Base-by-base conservation (phyloP, 2,113 vertebrate genomes). In the Amblyopsis rosae region DNA sequence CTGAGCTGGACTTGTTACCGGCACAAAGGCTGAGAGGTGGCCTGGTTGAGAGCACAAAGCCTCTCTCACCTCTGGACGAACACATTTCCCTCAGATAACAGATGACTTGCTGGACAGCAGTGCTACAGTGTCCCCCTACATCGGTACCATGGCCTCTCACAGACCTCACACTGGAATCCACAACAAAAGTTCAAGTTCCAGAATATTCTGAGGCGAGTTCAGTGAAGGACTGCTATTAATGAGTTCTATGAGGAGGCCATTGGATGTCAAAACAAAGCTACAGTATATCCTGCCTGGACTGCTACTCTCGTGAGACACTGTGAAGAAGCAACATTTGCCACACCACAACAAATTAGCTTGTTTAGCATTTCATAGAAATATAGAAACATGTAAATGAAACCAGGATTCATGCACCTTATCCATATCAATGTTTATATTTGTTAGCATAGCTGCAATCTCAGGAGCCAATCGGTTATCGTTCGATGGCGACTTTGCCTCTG, bases 1-100 rank as follows among this genome's bases (percentile, higher is more conserved):
- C 94, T 96, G 92, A 94, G 93, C 92, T 90, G 91, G 94, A 95
- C 95, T 96, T 98, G 97, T 97, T 98, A 98, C 95, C 93, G 92
- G 95, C 95, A 98, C 95, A 98, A 98, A 94, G 90, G 88, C 83
- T 82, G 92, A 94, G 95, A 96, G 94, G 94, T 95, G 94, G 95
- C 91, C 92, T 86, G 90, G 92, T 95, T 95, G 93, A 95, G 87
- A 93, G 94, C 92, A 95, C 94, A 96, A 93, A 95, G 95, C 93
- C 85, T 89, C 94, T 94, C 94, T 96, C 94, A 95, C 94, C 93
- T 94, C 92, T 90, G 93, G 95, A 94, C 95, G 87, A 93, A 95
- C 91, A 92, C 90, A 68, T 95, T 97, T 95, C 92, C 90, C 91
- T 90, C 93, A 91, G 95, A 95, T 96, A 97, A 94, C 93, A 90